Evolutionary conservation across 1,140 invertebrate genomes (phyloP).

Genomic region (Drosophila paulistorum): DNA sequence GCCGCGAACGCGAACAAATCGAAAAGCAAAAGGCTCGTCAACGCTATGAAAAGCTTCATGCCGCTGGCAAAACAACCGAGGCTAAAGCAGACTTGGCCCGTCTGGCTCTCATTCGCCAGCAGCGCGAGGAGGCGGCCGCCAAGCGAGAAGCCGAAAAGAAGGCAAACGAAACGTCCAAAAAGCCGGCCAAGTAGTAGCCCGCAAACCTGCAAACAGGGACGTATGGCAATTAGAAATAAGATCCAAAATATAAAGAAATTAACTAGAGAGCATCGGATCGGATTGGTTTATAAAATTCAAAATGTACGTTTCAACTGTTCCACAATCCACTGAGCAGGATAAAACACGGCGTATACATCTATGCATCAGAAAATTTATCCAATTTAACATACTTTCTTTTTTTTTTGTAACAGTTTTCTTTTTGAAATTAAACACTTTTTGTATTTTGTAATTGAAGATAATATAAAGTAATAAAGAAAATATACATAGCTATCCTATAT

Average conservation of each 20-base stretch:
- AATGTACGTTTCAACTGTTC: neutral
- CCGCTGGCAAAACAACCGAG: conserved; percentile 97
- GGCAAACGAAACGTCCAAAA: conserved; percentile 64
- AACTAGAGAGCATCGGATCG: neutral
- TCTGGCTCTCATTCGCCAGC: conserved; percentile 94
- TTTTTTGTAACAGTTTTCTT: conserved; percentile 19
- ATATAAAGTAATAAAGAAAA: conserved; percentile 59
- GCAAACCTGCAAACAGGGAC: conserved; percentile 20
- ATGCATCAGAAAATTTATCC: conserved; percentile 1
- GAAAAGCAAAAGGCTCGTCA: conserved; percentile 94
- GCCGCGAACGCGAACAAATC: conserved; percentile 93
- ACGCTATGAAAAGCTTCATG: conserved; percentile 95
- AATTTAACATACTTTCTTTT: neutral
- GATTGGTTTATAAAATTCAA: neutral
- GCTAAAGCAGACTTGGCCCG: conserved; percentile 96
- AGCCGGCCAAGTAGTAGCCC: conserved; percentile 51
- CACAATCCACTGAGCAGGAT: neutral
- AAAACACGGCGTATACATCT: neutral
- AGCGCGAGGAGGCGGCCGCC: conserved; percentile 96
- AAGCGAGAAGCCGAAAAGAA: conserved; percentile 94
- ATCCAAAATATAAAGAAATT: conserved; percentile 35
- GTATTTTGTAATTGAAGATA: conserved; percentile 70
- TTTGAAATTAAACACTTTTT: conserved; percentile 4
- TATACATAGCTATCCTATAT: conserved; percentile 24
- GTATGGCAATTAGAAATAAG: conserved; percentile 57